These are phyloP conservation scores for Eciton burchellii DNA, from an alignment of 1,140 invertebrate genomes.

Conservation along the genomic window DNA sequence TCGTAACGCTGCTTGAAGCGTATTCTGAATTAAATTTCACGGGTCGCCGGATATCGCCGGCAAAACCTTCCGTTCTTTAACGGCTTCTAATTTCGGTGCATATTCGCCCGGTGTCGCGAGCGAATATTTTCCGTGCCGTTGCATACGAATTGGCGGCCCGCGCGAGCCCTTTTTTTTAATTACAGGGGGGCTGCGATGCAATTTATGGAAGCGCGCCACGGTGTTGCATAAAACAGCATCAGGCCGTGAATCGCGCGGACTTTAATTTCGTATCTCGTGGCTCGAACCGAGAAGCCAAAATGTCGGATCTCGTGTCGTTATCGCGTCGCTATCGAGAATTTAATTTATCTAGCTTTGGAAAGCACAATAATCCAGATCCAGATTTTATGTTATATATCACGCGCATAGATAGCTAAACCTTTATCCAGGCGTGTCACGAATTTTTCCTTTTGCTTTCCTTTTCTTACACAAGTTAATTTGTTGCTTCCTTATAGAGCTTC, in stretches of 20 bases:
- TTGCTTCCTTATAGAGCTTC: too few relatives aligned
- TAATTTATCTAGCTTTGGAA: too few relatives aligned
- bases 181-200: slow-evolving; percentile 20
- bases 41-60: background rate
- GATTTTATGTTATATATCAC: too few relatives aligned
- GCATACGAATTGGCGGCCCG: slow-evolving; percentile 18
- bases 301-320: background rate
- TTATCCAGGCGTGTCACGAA: too few relatives aligned
- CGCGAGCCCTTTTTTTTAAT: slow-evolving; percentile 36
- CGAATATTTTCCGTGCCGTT: slow-evolving; percentile 42
- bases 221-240: slow-evolving; percentile 31
- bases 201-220: slow-evolving; percentile 41
- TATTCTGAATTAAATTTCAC: slow-evolving; percentile 36
- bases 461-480: too few relatives aligned
- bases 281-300: background rate
- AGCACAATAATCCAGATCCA: too few relatives aligned
- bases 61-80: slow-evolving; percentile 26
- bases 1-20: slow-evolving; percentile 15
- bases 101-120: slow-evolving; percentile 4
- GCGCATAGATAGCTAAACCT: too few relatives aligned
- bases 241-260: slow-evolving; percentile 19
- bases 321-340: too few relatives aligned
- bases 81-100: slow-evolving; percentile 42
- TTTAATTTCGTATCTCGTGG: background rate
- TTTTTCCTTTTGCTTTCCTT: too few relatives aligned